A percentile compares a stretch with the other conserved stretches of the same genome.
Conservation (phyloP, 1,140 invertebrate species). For the Drosophila malerkotliana region DNA sequence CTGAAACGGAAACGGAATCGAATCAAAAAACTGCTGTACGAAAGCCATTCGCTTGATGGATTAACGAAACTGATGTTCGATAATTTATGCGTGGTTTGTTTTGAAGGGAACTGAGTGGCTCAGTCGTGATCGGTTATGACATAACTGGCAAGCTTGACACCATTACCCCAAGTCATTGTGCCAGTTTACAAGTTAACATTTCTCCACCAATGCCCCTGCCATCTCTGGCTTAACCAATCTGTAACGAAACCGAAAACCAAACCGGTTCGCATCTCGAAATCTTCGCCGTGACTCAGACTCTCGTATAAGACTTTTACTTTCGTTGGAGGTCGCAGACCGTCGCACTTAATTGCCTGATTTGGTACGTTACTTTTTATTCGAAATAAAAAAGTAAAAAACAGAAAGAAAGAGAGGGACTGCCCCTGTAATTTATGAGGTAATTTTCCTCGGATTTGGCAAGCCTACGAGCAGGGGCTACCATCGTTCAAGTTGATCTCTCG, state of each 20-base stretch:
- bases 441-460: slow-evolving; percentile 70
- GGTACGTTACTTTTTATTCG: slow-evolving; percentile 19
- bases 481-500: slow-evolving; percentile 75
- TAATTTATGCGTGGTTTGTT: slow-evolving; percentile 6
- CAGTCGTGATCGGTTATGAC: slow-evolving; percentile 40
- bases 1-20: background rate
- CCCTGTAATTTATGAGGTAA: slow-evolving; percentile 68
- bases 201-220: slow-evolving; percentile 4
- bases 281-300: slow-evolving; percentile 65
- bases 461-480: slow-evolving; percentile 36
- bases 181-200: slow-evolving; percentile 61
- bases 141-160: slow-evolving; percentile 61
- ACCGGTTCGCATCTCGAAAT: slow-evolving; percentile 65
- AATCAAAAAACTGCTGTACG: no score
- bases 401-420: background rate
- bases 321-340: slow-evolving; percentile 79
- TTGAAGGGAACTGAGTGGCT: slow-evolving; percentile 19
- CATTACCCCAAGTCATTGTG: slow-evolving; percentile 75
- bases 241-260: slow-evolving; percentile 41
- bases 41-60: background rate
- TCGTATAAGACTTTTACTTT: slow-evolving; percentile 70
- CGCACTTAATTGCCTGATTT: slow-evolving; percentile 56
- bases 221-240: slow-evolving; percentile 62
- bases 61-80: slow-evolving; percentile 2
- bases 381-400: background rate